Conservation (phyloP, 2,888 invertebrate genomes). For the Polietes domitor region DNA sequence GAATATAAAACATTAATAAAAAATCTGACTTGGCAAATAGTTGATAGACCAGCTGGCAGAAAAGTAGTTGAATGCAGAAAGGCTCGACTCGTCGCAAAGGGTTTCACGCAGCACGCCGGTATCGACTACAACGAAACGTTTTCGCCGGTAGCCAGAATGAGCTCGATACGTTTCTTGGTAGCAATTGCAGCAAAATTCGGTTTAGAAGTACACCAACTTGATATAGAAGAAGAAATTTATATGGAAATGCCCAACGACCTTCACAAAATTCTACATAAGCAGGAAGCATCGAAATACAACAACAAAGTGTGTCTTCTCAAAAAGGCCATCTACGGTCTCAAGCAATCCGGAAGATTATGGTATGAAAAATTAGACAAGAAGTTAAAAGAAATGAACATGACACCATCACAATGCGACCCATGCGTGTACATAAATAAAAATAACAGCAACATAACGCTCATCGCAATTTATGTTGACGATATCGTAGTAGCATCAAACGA, state of each 20-base stretch:
- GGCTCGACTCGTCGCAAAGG: slow-evolving; percentile 63
- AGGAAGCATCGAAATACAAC: slow-evolving; percentile 43
- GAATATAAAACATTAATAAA: slow-evolving; percentile 56
- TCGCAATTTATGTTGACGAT: slow-evolving; percentile 60
- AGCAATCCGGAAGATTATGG: slow-evolving; percentile 61
- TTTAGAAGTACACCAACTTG: slow-evolving; percentile 44
- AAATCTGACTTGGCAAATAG: slow-evolving; percentile 59
- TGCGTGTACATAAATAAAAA: slow-evolving; percentile 59
- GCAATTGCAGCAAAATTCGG: slow-evolving; percentile 63
- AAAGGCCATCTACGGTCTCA: slow-evolving; percentile 66
- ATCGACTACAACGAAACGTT: slow-evolving; percentile 44
- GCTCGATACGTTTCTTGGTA: slow-evolving; percentile 66
- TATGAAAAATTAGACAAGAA: slow-evolving; percentile 35
- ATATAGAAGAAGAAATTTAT: slow-evolving; percentile 43
- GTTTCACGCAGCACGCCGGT: slow-evolving; percentile 42
- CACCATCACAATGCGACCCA: slow-evolving; percentile 60
- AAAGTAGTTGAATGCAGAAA: slow-evolving; percentile 69
- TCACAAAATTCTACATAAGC: slow-evolving; percentile 36
- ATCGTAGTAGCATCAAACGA: slow-evolving; percentile 59
- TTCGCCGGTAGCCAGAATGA: slow-evolving; percentile 47
- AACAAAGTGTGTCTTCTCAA: slow-evolving; percentile 58
- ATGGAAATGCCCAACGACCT: slow-evolving; percentile 46
- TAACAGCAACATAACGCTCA: background rate
- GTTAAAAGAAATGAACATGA: slow-evolving; percentile 61
- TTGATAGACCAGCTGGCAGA: slow-evolving; percentile 44